Base-by-base conservation (phyloP, 2,888 invertebrate species). In the Ferrisia virgata region DNA sequence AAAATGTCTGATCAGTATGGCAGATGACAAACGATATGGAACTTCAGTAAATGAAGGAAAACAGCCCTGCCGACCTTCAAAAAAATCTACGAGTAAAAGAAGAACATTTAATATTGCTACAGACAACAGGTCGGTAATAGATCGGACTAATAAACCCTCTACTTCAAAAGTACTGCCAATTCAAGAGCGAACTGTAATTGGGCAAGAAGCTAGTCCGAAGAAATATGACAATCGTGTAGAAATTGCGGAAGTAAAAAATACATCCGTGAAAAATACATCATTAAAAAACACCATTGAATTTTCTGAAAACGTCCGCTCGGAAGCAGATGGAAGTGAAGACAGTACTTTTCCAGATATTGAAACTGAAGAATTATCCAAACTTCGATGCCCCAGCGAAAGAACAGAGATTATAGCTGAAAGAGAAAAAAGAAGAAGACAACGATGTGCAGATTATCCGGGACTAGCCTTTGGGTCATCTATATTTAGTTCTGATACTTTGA, bases 401-500 rank as follows among this genome's bases (percentile, higher is more conserved):
- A 94, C 96, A 2, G 97, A 97, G 89, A 93, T 96, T 84, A 91
- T 96, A 86, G 95, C 96, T 39, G 96, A 94, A 88, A 91, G 95
- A 86, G 96, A 96, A 88, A 93, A 92, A 85, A 91, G 94, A 82
- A 89, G 92, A 85, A 91, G 94, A 87, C 91, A 92, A 87, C 91
- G 96, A 89, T 96, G 96, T 89, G 94, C 96, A 58, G 96, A 96
- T 89, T 97, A 97, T 90, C 97, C 96, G 0, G 97, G 97, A 36
- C 90, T 97, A 85, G 96, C 96, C 1, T 96, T 97, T 88, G 96
- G 95, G 82, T 93, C 94, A 87, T 96, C 96, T 86, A 94, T 96
- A 88, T 97, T 97, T 90, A 96, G 96, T 88, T 97, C 97, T 85
- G 97, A 97, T 89, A 97, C 98, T 11, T 94, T 98, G 93, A 97